These are phyloP conservation scores for Leptodactylus fallax DNA, from an alignment of 2,797 vertebrate species.

Conservation along the genomic window DNA sequence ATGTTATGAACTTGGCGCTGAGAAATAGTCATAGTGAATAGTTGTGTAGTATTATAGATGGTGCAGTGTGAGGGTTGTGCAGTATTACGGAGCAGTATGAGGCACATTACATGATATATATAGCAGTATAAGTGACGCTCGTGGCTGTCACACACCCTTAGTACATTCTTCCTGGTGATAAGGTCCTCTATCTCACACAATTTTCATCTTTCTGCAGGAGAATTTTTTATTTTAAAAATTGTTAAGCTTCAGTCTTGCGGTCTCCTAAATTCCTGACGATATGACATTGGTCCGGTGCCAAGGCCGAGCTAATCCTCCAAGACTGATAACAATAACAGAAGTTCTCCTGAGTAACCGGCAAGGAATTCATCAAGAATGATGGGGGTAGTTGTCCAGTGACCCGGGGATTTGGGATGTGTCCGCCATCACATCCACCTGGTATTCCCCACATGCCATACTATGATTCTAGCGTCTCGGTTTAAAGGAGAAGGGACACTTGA, in stretches of 20 bases:
- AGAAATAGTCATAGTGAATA: background rate
- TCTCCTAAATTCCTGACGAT: conserved; percentile 70
- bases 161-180: too few relatives aligned
- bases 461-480: too few relatives aligned
- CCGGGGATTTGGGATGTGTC: background rate
- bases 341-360: conserved; percentile 39
- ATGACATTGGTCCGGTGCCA: conserved; percentile 66
- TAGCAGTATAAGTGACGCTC: too few relatives aligned
- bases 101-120: background rate
- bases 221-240: background rate
- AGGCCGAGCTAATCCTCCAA: conserved; percentile 49
- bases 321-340: conserved; percentile 52
- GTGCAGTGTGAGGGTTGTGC: background rate
- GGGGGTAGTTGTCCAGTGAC: background rate
- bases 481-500: background rate
- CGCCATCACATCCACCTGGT: background rate
- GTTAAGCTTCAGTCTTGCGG: background rate
- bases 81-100: background rate
- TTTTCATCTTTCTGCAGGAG: background rate
- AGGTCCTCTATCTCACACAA: background rate
- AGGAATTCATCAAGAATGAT: conserved; percentile 26
- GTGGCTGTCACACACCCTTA: too few relatives aligned
- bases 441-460: background rate
- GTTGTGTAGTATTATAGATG: background rate
- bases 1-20: too few relatives aligned